These are phyloP conservation scores for Coluber constrictor DNA, from an alignment of 2,797 vertebrate genomes.

Conservation along the genomic window DNA sequence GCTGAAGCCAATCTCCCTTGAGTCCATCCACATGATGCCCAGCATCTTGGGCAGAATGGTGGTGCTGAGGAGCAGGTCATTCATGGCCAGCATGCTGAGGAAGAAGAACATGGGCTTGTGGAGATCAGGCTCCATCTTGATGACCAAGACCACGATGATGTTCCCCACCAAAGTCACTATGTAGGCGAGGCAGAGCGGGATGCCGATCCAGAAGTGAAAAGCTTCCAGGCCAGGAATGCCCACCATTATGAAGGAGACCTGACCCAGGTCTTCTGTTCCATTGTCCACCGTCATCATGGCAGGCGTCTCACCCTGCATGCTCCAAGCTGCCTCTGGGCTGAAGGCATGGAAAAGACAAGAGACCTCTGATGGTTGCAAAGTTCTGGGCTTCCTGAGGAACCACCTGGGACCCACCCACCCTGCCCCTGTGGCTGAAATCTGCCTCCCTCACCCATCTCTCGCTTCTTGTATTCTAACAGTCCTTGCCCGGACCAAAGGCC, in stretches of 20 bases:
- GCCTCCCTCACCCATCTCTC: background rate
- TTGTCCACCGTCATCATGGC: background rate
- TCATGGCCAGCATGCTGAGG: constrained; percentile 50
- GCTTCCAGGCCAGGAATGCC: constrained; percentile 51
- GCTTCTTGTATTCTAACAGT: background rate
- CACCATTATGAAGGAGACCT: constrained; percentile 25
- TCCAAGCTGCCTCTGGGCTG: background rate
- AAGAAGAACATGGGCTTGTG: constrained; percentile 58
- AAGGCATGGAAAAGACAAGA: background rate
- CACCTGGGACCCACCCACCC: background rate
- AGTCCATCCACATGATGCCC: background rate
- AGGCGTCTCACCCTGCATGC: rapidly evolving
- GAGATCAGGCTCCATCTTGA: constrained; percentile 38
- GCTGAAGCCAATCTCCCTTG: background rate
- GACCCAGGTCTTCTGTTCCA: background rate
- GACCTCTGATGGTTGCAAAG: too few species aligned
- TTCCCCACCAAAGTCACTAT: constrained; percentile 56
- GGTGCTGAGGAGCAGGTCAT: constrained; percentile 53
- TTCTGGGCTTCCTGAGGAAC: too few species aligned
- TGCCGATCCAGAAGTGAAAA: constrained; percentile 48
- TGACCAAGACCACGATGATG: constrained; percentile 33
- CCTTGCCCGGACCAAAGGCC: background rate
- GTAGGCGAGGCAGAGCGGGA: constrained; percentile 54
- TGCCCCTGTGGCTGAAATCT: background rate
- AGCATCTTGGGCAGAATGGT: constrained; percentile 42